Conservation (phyloP, 2,113 vertebrate species). For the Lethenteron reissneri region DNA sequence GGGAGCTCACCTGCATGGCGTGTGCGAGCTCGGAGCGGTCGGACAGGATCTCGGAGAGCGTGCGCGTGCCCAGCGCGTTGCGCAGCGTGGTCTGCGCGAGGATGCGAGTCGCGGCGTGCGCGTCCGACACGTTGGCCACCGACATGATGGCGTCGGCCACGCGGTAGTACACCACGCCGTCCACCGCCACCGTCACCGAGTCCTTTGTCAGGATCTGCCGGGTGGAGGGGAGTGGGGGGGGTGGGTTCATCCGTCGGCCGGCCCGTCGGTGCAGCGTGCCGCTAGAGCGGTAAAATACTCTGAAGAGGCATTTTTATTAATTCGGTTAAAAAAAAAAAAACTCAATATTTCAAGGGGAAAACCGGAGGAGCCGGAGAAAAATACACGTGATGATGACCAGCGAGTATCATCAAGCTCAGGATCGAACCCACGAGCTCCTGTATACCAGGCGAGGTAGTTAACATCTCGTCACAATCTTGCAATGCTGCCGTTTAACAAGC, state of each 20-base stretch:
- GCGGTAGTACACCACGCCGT: constrained; percentile 3
- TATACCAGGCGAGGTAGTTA: no score
- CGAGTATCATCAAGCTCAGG: no score
- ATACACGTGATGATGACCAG: no score
- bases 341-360: no score
- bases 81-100: constrained; percentile 3
- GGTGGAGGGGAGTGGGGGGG: not conserved
- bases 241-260: not conserved
- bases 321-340: not conserved
- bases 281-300: not conserved
- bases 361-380: no score
- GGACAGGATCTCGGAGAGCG: not conserved
- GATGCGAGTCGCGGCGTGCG: not conserved
- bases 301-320: not conserved
- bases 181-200: not conserved
- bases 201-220: not conserved
- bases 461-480: no score
- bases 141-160: not conserved
- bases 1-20: not conserved
- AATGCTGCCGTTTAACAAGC: no score
- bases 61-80: not conserved
- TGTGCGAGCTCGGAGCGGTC: not conserved
- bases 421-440: no score
- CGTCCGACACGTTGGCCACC: not conserved
- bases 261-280: not conserved